Conservation (phyloP, 2,797 vertebrate genomes). For the Hydrolagus colliei region DNA sequence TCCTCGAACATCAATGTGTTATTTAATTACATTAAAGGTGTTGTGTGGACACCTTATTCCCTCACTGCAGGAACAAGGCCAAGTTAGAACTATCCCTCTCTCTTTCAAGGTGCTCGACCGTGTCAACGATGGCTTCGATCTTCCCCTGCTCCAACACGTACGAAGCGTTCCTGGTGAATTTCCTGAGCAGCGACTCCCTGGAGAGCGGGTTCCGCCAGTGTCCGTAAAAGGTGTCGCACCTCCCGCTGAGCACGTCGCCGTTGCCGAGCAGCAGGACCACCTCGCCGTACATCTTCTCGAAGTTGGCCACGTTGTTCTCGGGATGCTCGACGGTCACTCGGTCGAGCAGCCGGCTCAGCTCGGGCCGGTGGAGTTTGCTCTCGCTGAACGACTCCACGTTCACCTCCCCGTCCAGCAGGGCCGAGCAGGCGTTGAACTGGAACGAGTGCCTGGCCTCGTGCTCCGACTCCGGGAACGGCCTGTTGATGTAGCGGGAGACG, state of each 20-base stretch:
- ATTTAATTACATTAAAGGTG: not conserved
- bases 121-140: slow-evolving; percentile 59
- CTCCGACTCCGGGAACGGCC: slow-evolving; percentile 73
- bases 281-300: slow-evolving; percentile 78
- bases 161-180: slow-evolving; percentile 67
- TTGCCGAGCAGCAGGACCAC: slow-evolving; percentile 63
- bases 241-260: slow-evolving; percentile 62
- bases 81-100: slow-evolving; percentile 58
- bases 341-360: slow-evolving; percentile 63
- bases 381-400: slow-evolving; percentile 62
- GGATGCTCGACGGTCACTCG: slow-evolving; percentile 73
- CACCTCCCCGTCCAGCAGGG: slow-evolving; percentile 73
- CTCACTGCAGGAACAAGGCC: slow-evolving; percentile 59
- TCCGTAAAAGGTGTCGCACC: slow-evolving; percentile 79
- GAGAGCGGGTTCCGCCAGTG: slow-evolving; percentile 83
- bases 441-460: slow-evolving; percentile 82
- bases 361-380: slow-evolving; percentile 52
- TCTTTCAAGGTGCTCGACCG: slow-evolving; percentile 63
- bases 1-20: not conserved
- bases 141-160: slow-evolving; percentile 57
- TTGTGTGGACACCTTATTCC: not conserved
- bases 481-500: slow-evolving; percentile 76
- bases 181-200: slow-evolving; percentile 67
- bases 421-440: slow-evolving; percentile 75
- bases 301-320: slow-evolving; percentile 72